Conservation (phyloP, 2,113 vertebrate genomes). For the Hassar affinis region DNA sequence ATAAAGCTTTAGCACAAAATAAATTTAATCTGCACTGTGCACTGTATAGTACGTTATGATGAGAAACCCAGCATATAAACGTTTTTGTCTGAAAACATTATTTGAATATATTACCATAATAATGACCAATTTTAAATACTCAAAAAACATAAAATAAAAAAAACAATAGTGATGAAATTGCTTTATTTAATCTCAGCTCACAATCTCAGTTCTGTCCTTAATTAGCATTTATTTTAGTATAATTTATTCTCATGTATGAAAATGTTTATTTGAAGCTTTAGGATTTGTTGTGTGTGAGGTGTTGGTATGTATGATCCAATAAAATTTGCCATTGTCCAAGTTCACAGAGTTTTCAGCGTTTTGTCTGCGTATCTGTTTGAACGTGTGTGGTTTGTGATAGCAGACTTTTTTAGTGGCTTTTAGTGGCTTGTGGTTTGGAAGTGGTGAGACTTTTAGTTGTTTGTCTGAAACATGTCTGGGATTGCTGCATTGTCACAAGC, state of each 20-base stretch:
- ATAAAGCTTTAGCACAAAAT: background rate
- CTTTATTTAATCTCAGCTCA: background rate
- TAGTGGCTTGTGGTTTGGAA: conserved; percentile 39
- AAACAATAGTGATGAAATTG: background rate
- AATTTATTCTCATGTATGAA: background rate
- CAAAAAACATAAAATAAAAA: background rate
- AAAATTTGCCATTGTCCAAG: background rate
- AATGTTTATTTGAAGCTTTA: background rate
- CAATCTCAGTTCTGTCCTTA: background rate
- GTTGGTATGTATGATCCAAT: background rate
- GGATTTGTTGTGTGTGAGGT: conserved; percentile 6
- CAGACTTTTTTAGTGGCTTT: conserved; percentile 9
- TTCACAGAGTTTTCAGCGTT: conserved; percentile 1
- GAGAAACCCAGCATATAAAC: background rate
- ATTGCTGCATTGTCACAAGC: conserved; percentile 2
- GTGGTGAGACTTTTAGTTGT: conserved; percentile 2
- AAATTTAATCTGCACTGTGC: background rate
- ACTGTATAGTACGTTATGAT: background rate
- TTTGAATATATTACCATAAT: background rate
- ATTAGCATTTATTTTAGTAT: background rate
- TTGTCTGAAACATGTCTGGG: conserved; percentile 30
- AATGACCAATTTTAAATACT: background rate
- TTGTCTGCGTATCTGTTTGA: conserved; percentile 5
- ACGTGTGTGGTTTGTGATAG: conserved; percentile 1
- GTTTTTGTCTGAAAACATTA: background rate